A percentile compares a stretch with the other conserved stretches of the same genome.
phyloP scores from a whole-genome alignment of 2,797 vertebrate species.

The Champsocephalus esox region DNA sequence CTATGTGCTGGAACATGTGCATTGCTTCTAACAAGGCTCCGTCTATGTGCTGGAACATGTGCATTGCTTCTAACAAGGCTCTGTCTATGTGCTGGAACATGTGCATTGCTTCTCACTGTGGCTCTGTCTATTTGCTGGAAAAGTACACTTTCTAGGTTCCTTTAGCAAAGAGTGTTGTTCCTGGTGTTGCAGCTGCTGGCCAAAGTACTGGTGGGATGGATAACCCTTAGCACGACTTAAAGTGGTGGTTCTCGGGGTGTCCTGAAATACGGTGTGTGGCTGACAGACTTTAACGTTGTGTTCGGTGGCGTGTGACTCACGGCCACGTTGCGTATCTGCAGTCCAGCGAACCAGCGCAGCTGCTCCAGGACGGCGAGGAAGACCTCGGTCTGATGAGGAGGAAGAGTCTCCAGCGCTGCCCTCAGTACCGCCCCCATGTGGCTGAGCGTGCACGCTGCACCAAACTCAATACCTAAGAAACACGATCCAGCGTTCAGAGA shows the following conservation, averaged over 20 bases:
- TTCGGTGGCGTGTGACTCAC: slow-evolving; percentile 79
- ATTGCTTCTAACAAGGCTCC: no score
- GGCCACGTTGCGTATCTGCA: slow-evolving; percentile 94
- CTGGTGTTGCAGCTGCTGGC: neutral
- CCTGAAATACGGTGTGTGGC: no score
- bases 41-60: no score
- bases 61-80: no score
- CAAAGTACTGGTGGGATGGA: no score
- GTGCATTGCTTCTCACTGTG: no score
- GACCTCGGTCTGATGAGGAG: slow-evolving; percentile 85
- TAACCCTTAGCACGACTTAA: no score
- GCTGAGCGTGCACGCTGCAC: slow-evolving; percentile 89
- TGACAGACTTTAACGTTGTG: no score
- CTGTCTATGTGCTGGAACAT: no score
- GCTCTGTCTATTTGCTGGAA: neutral
- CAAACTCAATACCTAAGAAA: slow-evolving; percentile 88
- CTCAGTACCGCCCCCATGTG: slow-evolving; percentile 85
- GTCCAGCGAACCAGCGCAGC: slow-evolving; percentile 94
- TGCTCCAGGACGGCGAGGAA: slow-evolving; percentile 91
- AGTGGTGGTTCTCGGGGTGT: no score
- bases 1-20: no score
- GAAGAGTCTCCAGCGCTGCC: slow-evolving; percentile 77
- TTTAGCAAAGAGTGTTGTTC: neutral
- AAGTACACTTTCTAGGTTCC: neutral
- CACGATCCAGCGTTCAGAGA: no score